Evolutionary conservation across 1,140 invertebrate species (phyloP), one percentile per base, ranked within the genome.

Genomic region (Drosophila bocqueti): DNA sequence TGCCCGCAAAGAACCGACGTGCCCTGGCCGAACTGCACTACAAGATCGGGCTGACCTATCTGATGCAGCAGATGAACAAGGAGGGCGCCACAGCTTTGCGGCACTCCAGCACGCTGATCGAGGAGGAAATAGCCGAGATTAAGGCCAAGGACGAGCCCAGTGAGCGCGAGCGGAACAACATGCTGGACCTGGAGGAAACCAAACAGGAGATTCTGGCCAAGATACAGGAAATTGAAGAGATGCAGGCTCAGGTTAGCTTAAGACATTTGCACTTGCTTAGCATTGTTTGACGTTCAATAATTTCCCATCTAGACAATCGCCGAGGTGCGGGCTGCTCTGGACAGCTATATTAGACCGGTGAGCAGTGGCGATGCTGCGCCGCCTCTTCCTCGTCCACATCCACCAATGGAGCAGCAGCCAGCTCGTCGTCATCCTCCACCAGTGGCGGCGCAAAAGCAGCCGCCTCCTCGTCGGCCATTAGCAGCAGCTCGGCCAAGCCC

Each of bases 181-280:
- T 92, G 78, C 62, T 92, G 38, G 92, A 93, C 24, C 61, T 93
- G 77, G 92, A 93, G 60, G 92, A 93, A 59, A 93, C 92, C 18
- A 84, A 81, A 34, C 89, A 93, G 47, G 92, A 93, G 59, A 93
- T 93, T 52, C 36, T 83, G 64, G 91, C 83, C 18, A 93, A 93
- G 69, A 93, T 93, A n/a, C 79, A 82, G 45, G 92, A 93, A 81
- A 92, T 93, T 46, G 92, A 92, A 67, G 92, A 93, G 49, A 92
- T 84, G 45, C 91, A 92, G 63, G 89, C 90, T 24, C 91, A 93
- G 85, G 84, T 89, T 21, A 47, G 49, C 4, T 9, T 26, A 5
- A 0, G 0, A 1, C 9, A 29, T 2, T 21, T 21, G 1, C 4
- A 15, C 26, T 36, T 40, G 1, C 0, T 18, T 62, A 18, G 42